Conservation (phyloP, 2,888 invertebrate species). For the Therioaphis trifolii region DNA sequence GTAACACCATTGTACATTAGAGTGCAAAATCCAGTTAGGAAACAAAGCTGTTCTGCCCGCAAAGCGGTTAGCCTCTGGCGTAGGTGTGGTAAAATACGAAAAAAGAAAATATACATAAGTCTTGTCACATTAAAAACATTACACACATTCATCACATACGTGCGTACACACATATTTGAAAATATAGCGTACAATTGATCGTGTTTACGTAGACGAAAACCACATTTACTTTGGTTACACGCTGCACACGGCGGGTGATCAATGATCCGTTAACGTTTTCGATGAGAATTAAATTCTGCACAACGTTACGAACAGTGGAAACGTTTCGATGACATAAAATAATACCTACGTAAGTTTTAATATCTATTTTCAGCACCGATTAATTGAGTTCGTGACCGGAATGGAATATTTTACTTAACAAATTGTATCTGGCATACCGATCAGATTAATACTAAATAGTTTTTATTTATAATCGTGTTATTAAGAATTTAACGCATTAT, state of each 20-base stretch:
- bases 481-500: too few relatives aligned
- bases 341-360: too few relatives aligned
- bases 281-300: neutral
- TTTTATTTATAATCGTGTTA: too few relatives aligned
- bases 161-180: constrained; percentile 18
- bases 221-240: constrained; percentile 31
- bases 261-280: constrained; percentile 40
- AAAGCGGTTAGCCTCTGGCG: constrained; percentile 61
- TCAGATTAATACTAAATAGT: too few relatives aligned
- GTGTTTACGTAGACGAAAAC: constrained; percentile 55
- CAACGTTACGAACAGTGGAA: neutral
- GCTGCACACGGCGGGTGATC: constrained; percentile 21
- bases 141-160: constrained; percentile 21
- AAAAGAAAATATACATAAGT: neutral
- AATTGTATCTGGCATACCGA: too few relatives aligned
- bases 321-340: neutral
- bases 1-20: constrained; percentile 28
- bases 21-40: constrained; percentile 54
- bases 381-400: too few relatives aligned
- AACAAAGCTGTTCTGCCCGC: constrained; percentile 49
- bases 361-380: too few relatives aligned
- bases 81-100: constrained; percentile 58
- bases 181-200: constrained; percentile 10
- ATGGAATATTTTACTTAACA: too few relatives aligned
- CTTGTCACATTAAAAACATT: constrained; percentile 50